Conservation (phyloP, 2,113 vertebrate species). For the Stictonetta naevosa region DNA sequence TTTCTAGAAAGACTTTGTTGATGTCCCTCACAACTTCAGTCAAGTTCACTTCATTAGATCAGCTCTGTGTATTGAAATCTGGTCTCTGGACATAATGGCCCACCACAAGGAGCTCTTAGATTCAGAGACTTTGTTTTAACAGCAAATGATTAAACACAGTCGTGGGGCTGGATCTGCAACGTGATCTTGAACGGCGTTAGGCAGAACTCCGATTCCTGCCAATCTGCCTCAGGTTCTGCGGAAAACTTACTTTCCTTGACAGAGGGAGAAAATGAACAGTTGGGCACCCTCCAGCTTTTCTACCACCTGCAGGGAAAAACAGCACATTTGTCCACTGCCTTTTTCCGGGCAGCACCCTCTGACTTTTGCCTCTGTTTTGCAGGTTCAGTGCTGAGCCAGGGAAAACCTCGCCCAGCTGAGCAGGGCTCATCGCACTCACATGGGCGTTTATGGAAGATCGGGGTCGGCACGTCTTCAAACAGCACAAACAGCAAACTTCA, state of each 20-base stretch:
- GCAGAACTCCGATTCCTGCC: not conserved
- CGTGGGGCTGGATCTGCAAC: not conserved
- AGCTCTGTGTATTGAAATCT: not conserved
- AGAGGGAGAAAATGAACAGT: not conserved
- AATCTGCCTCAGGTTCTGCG: not conserved
- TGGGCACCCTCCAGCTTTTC: not conserved
- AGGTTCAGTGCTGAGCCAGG: not conserved
- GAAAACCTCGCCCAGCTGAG: not conserved
- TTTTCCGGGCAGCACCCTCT: not conserved
- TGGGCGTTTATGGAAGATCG: not conserved
- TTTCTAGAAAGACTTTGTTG: not conserved
- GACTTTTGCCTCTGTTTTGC: not conserved
- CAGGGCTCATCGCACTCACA: too few relatives aligned
- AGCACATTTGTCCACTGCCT: not conserved
- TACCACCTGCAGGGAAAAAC: not conserved
- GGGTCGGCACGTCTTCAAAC: not conserved
- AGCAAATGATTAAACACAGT: not conserved
- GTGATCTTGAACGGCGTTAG: fast-evolving
- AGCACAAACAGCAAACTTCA: not conserved
- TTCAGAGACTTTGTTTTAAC: not conserved
- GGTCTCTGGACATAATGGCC: not conserved
- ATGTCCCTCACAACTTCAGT: not conserved
- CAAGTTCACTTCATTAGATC: not conserved
- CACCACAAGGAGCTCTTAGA: not conserved
- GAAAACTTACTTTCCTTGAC: not conserved